phyloP scores from a whole-genome alignment of 2,797 vertebrate genomes.

The Enteromius treurensis region DNA sequence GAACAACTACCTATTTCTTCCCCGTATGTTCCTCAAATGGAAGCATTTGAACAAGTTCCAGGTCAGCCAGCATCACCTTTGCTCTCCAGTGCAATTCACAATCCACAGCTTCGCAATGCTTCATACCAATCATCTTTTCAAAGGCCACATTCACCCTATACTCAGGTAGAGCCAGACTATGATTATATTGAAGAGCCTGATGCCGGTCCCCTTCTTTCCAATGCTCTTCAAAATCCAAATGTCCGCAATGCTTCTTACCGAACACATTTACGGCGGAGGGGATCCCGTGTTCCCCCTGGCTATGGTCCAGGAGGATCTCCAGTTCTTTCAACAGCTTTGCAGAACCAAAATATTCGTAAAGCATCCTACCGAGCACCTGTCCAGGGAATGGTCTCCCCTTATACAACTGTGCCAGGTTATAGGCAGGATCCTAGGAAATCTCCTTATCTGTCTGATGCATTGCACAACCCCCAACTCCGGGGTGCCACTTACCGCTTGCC shows the following conservation, averaged over 20 bases:
- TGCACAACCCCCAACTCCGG: constrained; percentile 58
- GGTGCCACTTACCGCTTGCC: constrained; percentile 53
- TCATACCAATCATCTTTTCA: constrained; percentile 72
- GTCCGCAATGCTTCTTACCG: constrained; percentile 68
- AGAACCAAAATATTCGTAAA: constrained; percentile 64
- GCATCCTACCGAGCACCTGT: constrained; percentile 59
- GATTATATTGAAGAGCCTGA: constrained; percentile 76
- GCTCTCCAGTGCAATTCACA: constrained; percentile 70
- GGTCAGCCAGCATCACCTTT: constrained; percentile 63
- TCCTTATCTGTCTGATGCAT: constrained; percentile 57
- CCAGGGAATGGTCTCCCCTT: constrained; percentile 36
- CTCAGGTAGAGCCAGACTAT: constrained; percentile 69
- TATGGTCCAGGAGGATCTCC: constrained; percentile 57
- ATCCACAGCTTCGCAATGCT: constrained; percentile 72
- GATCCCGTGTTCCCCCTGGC: constrained; percentile 43
- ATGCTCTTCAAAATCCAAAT: constrained; percentile 73
- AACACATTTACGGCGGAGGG: constrained; percentile 53
- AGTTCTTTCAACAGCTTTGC: constrained; percentile 63
- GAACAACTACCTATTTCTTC: constrained; percentile 41
- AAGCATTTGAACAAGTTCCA: constrained; percentile 48
- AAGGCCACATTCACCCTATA: constrained; percentile 64
- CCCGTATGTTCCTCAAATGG: constrained; percentile 50
- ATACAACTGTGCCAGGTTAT: constrained; percentile 33
- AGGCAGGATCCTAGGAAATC: constrained; percentile 52
- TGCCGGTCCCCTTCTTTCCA: constrained; percentile 72